phyloP scores from a whole-genome alignment of 2,888 invertebrate species.

The Iselma pallidipennis region DNA sequence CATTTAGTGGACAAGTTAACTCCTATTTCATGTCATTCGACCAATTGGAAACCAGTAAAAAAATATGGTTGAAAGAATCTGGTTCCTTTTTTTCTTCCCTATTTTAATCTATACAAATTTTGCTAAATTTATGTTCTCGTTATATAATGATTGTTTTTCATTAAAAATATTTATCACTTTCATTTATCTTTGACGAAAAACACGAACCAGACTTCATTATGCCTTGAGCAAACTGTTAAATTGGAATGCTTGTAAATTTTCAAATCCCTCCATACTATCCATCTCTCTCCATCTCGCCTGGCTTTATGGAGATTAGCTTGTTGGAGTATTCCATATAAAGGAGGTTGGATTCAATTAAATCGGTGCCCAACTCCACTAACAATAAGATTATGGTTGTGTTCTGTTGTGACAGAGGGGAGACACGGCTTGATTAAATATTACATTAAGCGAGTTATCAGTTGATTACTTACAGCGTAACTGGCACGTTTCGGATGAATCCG shows the following conservation, averaged over 20 bases:
- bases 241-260: slow-evolving; percentile 19
- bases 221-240: slow-evolving; percentile 1
- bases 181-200: not conserved
- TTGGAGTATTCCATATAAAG: slow-evolving; percentile 37
- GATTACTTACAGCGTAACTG: slow-evolving; percentile 32
- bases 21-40: slow-evolving; percentile 29
- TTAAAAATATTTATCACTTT: not conserved
- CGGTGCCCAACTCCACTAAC: slow-evolving; percentile 25
- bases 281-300: no score
- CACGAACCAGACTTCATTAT: not conserved
- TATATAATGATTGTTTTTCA: not conserved
- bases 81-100: no score
- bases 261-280: slow-evolving; percentile 22
- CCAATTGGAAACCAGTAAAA: slow-evolving; percentile 19
- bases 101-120: not conserved
- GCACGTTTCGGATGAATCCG: slow-evolving; percentile 21
- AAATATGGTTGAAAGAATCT: not conserved
- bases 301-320: slow-evolving; percentile 45
- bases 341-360: slow-evolving; percentile 45
- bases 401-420: slow-evolving; percentile 18
- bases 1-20: slow-evolving; percentile 41
- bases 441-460: slow-evolving; percentile 46
- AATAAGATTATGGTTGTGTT: slow-evolving; percentile 23
- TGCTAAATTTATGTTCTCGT: not conserved
- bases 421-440: slow-evolving; percentile 42